These are phyloP conservation scores for Galemys pyrenaicus DNA, from an alignment of 2,113 vertebrate species.

Conservation along the genomic window DNA sequence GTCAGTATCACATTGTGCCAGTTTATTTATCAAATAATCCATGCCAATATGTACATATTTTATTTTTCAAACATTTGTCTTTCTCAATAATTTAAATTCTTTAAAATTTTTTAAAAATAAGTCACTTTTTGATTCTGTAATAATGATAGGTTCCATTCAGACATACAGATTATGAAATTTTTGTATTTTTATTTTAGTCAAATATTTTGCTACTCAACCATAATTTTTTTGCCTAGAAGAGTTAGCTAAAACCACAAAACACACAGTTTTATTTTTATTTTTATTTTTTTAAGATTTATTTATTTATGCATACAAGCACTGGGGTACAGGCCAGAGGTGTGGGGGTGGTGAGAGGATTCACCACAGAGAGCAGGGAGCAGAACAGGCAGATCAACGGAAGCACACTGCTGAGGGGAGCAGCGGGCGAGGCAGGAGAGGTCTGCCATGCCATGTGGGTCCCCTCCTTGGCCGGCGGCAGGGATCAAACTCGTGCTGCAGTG, in stretches of 20 bases:
- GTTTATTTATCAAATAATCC: neutral
- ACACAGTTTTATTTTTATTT: neutral
- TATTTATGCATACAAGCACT: too few species aligned
- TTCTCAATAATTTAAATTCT: constrained; percentile 40
- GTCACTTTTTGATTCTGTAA: neutral
- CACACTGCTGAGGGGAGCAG: too few species aligned
- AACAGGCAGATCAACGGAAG: too few species aligned
- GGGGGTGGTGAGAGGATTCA: too few species aligned
- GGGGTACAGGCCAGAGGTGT: too few species aligned
- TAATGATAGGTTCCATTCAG: neutral
- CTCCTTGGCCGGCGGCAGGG: too few species aligned
- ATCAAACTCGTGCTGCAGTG: too few species aligned
- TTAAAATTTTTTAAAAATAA: neutral
- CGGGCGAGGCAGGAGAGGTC: too few species aligned
- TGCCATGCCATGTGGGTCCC: too few species aligned
- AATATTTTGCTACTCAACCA: constrained; percentile 32
- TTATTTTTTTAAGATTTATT: too few species aligned
- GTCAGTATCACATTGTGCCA: neutral
- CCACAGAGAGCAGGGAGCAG: too few species aligned
- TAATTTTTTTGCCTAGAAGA: constrained; percentile 37
- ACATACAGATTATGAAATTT: neutral
- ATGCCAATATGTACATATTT: neutral
- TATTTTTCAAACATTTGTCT: constrained; percentile 36
- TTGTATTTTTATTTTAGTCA: constrained; percentile 24
- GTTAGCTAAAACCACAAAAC: constrained; percentile 19